Evolutionary conservation across 2,113 vertebrate genomes (phyloP).

Genomic region (Anolis sagrei): DNA sequence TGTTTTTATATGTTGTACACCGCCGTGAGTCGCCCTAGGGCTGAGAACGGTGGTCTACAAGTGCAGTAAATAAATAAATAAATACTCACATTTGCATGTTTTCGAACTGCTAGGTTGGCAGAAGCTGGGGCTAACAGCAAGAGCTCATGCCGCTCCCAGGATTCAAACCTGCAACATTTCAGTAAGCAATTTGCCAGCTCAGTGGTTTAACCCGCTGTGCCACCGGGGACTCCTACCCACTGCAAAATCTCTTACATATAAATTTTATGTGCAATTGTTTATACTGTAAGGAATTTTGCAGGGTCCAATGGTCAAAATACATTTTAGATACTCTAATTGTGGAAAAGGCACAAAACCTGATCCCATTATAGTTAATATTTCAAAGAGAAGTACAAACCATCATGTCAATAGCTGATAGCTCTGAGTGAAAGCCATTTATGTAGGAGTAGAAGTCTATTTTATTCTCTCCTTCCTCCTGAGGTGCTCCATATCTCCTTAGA

Average conservation of each 20-base stretch:
- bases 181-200: too few species aligned
- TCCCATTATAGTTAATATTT: conserved; percentile 20
- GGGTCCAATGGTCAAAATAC: neutral
- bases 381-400: neutral
- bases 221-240: too few species aligned
- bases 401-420: neutral
- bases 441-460: neutral
- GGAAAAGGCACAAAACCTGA: neutral
- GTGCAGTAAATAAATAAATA: too few species aligned
- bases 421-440: neutral
- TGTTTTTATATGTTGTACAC: too few species aligned
- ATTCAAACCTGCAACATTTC: too few species aligned
- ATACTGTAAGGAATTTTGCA: neutral
- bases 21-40: too few species aligned
- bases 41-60: too few species aligned
- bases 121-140: too few species aligned
- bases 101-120: too few species aligned
- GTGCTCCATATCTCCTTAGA: neutral
- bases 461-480: neutral
- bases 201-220: too few species aligned
- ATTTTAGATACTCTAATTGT: neutral
- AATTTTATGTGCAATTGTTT: neutral
- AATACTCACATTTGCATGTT: too few species aligned
- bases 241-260: neutral
- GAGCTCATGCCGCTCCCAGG: too few species aligned